Percentiles rank a stretch among this genome's conserved stretches.
These are phyloP conservation scores for Nestor notabilis DNA, from an alignment of 2,113 vertebrate genomes.

Conservation along the genomic window DNA sequence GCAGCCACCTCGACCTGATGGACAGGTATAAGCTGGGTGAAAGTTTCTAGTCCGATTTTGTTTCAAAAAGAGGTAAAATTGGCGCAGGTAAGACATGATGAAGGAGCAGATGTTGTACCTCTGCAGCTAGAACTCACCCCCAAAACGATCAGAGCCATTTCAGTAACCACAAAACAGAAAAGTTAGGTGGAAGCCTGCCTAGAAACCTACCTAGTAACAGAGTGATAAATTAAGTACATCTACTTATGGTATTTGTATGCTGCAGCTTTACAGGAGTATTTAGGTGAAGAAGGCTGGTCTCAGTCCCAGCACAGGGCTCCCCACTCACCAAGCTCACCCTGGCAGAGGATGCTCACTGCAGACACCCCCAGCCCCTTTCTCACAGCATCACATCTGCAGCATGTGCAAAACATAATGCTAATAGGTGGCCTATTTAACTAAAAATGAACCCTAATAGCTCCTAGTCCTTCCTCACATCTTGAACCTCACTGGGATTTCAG, in stretches of 20 bases:
- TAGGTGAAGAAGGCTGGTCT: not conserved
- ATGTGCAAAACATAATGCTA: not conserved
- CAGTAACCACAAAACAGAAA: not conserved
- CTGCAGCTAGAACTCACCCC: not conserved
- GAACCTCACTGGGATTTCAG: not conserved
- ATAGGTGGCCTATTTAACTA: not conserved
- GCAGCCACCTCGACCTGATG: not conserved
- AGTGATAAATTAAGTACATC: slow-evolving; percentile 39
- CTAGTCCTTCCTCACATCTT: not conserved
- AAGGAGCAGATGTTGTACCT: not conserved
- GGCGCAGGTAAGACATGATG: not conserved
- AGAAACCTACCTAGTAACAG: slow-evolving; percentile 60
- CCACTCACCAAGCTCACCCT: not conserved
- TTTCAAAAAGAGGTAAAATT: not conserved
- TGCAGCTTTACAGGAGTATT: not conserved
- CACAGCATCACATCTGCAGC: not conserved
- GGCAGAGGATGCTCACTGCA: not conserved
- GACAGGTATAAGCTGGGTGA: not conserved
- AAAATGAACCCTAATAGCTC: not conserved
- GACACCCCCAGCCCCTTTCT: not conserved
- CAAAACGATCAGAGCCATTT: slow-evolving; percentile 27
- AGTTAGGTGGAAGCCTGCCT: slow-evolving; percentile 11
- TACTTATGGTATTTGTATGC: not conserved
- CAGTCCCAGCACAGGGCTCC: not conserved
- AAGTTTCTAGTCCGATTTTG: not conserved